Percentiles rank a stretch among this genome's conserved stretches.
These are phyloP conservation scores for Vanessa cardui DNA, from an alignment of 2,888 invertebrate genomes.

Conservation along the genomic window DNA sequence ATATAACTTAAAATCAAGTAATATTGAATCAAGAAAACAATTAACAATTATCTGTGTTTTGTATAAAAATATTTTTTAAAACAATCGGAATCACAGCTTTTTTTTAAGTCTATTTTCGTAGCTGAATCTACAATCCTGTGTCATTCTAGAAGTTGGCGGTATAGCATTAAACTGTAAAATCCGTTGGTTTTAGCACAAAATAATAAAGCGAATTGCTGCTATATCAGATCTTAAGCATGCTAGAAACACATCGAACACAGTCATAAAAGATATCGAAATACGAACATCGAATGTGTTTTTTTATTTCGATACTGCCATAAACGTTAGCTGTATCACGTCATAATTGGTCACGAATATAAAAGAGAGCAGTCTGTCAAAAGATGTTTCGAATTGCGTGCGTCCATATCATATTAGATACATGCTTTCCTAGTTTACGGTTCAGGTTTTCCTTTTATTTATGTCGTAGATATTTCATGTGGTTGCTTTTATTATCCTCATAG, in stretches of 20 bases:
- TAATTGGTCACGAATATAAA: slow-evolving; percentile 38
- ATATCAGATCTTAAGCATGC: slow-evolving; percentile 3
- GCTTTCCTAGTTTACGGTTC: slow-evolving; percentile 31
- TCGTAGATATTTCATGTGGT: neutral
- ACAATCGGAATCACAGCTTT: too few relatives aligned
- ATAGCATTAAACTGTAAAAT: neutral
- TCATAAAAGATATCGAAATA: slow-evolving; percentile 15
- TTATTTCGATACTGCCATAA: neutral
- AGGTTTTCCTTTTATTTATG: slow-evolving; percentile 24
- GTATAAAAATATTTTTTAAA: too few relatives aligned
- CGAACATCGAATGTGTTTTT: slow-evolving; percentile 4
- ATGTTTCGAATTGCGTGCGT: slow-evolving; percentile 53
- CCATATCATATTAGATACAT: slow-evolving; percentile 43
- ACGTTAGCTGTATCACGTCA: slow-evolving; percentile 17
- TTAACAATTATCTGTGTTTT: too few relatives aligned
- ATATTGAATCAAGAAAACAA: too few relatives aligned
- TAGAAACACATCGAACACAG: neutral
- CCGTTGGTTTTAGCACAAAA: neutral
- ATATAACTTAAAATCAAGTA: too few relatives aligned
- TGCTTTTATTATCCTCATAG: neutral
- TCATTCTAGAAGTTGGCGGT: too few relatives aligned
- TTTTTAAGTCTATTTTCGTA: too few relatives aligned
- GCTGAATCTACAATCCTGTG: too few relatives aligned
- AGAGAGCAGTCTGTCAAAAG: slow-evolving; percentile 10
- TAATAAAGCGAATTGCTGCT: slow-evolving; percentile 1